Evolutionary conservation across 2,888 invertebrate species (phyloP), one percentile per base, ranked within the genome.

Genomic region (Encarsia formosa): DNA sequence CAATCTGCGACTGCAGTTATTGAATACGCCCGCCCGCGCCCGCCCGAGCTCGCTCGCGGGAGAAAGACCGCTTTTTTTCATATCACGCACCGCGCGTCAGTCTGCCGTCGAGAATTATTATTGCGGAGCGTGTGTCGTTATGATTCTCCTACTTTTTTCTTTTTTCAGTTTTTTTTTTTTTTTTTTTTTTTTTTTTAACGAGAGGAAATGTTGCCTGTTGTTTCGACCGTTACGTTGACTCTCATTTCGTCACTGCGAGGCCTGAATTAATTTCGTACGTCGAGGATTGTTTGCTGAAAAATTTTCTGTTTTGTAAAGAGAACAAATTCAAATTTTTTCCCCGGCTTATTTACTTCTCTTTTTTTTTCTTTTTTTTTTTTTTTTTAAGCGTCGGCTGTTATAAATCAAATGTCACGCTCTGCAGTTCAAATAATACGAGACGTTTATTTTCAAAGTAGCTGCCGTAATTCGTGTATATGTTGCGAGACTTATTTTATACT

Each of bases 1-100:
- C 65, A 68, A 70, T 72, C 68, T 69, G 62, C 64, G 59, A 59
- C n/a, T n/a, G n/a, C n/a, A n/a, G n/a, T 60, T 58, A 50, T 59
- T 59, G 18, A n/a, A 64, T 66, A 65, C 64, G 64, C 56, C 43
- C 56, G 54, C 42, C 45, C 49, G 56, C 49, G 51, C 35, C 24
- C 8, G 29, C 22, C 31, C 11, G 22, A 15, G 45, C 19, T 20
- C 22, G 22, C 24, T 13, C 2, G 22, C 18, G 5, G 13, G 9
- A 20, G 34, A 34, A 26, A 42, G 43, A 55, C 15, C 32, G 32
- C 32, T 32, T 13, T 19, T 45, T 49, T 53, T 46, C 42, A 39
- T 34, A 46, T 40, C 39, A 22, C 29, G 34, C 42, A 20, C 31
- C 23, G 6, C 6, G 6, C 8, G 39, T 44, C 48, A 34, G 44